Conservation (phyloP, 2,888 invertebrate genomes). For the Magallana nippona region DNA sequence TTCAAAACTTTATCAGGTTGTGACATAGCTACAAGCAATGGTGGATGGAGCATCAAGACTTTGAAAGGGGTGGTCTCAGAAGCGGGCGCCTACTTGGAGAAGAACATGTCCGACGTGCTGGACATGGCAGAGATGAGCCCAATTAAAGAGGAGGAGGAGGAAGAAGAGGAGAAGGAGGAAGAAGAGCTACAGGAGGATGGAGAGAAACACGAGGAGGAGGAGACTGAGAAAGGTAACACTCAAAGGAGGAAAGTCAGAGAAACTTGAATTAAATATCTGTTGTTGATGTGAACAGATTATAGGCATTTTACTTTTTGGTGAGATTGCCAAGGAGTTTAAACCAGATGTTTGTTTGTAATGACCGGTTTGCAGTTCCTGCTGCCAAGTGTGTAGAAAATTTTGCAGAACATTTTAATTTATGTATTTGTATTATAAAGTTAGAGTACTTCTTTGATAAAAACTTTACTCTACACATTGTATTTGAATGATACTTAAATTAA, state of each 20-base stretch:
- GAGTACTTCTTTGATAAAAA: too few relatives aligned
- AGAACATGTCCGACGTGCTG: constrained; percentile 36
- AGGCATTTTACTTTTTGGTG: too few relatives aligned
- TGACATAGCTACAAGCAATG: constrained; percentile 67
- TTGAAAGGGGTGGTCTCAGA: constrained; percentile 73
- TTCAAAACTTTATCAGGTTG: constrained; percentile 59
- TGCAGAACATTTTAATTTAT: too few relatives aligned
- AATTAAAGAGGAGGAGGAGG: constrained; percentile 43
- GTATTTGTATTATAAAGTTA: too few relatives aligned
- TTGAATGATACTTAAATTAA: too few relatives aligned
- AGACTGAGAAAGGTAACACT: neutral
- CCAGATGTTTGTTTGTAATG: too few relatives aligned
- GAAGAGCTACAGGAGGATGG: constrained; percentile 45
- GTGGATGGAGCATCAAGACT: constrained; percentile 76
- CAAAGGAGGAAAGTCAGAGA: too few relatives aligned
- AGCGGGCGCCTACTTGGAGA: constrained; percentile 74
- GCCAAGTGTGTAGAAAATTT: too few relatives aligned
- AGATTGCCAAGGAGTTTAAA: too few relatives aligned
- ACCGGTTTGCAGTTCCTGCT: too few relatives aligned
- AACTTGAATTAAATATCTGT: neutral
- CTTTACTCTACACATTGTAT: too few relatives aligned
- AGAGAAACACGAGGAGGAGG: neutral
- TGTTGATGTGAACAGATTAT: too few relatives aligned
- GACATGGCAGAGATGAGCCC: constrained; percentile 37
- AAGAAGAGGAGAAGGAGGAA: constrained; percentile 49